Base-by-base conservation (phyloP, 2,888 invertebrate genomes). In the Priapulus caudatus region DNA sequence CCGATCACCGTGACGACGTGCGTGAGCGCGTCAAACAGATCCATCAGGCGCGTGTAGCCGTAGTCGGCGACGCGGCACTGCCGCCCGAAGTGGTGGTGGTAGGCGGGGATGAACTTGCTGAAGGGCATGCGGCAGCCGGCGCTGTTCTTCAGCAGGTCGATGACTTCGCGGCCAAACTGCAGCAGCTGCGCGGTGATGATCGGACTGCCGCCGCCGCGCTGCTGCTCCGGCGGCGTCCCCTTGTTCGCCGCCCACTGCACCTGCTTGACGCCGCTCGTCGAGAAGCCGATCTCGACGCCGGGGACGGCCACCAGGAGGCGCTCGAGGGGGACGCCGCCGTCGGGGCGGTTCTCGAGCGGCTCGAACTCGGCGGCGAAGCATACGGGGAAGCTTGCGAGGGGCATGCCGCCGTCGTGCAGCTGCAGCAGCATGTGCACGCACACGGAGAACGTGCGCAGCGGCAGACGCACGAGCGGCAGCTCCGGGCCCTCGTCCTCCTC, bases 51-150 rank as follows among this genome's bases (percentile, higher is more conserved):
- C 0, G 87, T 88, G 66, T 86, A 92, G n/a, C 95, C 95, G 68
- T 92, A 95, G 74, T 92, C 90, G 4, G 92, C 88, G 1, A 95
- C 91, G 50, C 91, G 81, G 68, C 92, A 92, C 70, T 95, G 93
- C 23, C 89, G 79, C 0, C 92, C 91, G 70, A 92, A 95, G 71
- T 92, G 92, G 72, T 91, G 91, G 69, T 95, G 93, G 74, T 93
- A 95, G 1, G 89, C 84, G 1, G 93, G 93, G 63, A 93, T 91
- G 59, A 93, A 86, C 64, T 88, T 86, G 70, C 81, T 68, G 57
- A 86, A 83, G 2, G 83, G 80, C 72, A 95, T 80, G 52, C 84
- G 83, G 64, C 88, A 86, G 58, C 82, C 80, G 0, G 87, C 83
- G 20, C 82, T 82, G 48, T 83, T 84, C 64, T 85, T 84, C 54